A percentile compares a stretch with the other conserved stretches of the same genome.
Evolutionary conservation across 2,797 vertebrate genomes (phyloP).

Genomic region (Discoglossus pictus): DNA sequence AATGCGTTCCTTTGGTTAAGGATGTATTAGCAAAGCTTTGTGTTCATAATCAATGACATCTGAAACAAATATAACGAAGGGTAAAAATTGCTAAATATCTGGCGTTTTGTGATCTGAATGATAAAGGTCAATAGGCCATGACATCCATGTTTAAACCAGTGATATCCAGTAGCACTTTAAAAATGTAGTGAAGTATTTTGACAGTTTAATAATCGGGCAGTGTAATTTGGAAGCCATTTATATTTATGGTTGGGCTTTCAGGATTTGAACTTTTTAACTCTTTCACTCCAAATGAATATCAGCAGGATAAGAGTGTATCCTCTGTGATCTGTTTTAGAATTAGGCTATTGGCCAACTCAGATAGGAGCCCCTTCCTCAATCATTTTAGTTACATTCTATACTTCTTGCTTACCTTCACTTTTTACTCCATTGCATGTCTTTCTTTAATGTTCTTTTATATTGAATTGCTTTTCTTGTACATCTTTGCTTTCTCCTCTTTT

Average conservation of each 20-base stretch:
- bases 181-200: conserved; percentile 20
- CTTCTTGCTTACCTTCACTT: too few relatives aligned
- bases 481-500: too few relatives aligned
- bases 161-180: conserved; percentile 22
- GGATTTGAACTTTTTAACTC: not conserved
- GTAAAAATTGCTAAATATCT: too few relatives aligned
- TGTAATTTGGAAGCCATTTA: not conserved
- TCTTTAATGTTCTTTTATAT: too few relatives aligned
- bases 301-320: too few relatives aligned
- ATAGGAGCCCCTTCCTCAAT: too few relatives aligned
- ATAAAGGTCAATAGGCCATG: conserved; percentile 17
- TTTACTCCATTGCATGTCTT: too few relatives aligned
- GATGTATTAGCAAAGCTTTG: conserved; percentile 21
- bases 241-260: not conserved
- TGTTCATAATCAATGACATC: conserved; percentile 33
- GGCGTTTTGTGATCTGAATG: not conserved
- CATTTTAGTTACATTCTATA: too few relatives aligned
- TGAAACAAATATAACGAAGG: too few relatives aligned
- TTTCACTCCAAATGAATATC: conserved; percentile 7
- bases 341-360: too few relatives aligned
- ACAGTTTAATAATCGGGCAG: conserved; percentile 28
- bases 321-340: too few relatives aligned
- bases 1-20: conserved; percentile 13
- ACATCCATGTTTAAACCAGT: conserved; percentile 34
- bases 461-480: too few relatives aligned